Base-by-base conservation (phyloP, 2,113 vertebrate genomes). In the Lucifuga dentata region DNA sequence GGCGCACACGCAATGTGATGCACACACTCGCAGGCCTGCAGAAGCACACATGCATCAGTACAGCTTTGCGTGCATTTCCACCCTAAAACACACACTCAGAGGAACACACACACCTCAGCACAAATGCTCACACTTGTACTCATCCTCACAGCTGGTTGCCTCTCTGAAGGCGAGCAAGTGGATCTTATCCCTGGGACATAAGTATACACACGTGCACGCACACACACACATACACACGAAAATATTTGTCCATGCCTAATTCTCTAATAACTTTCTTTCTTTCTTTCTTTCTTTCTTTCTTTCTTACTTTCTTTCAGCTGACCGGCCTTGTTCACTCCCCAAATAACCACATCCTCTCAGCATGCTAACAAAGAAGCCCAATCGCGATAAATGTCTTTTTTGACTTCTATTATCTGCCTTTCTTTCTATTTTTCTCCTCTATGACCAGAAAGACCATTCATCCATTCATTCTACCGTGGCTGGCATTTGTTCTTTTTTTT, bases 151-250 rank as follows among this genome's bases (percentile, higher is more conserved):
- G 79, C 68, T 86, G 83, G 60, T 63, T 60, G 33, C 26, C 71
- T 33, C 38, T 65, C 44, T 70, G 72, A 84, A 83, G 86, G 49
- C 12, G 56, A 82, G 58, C 78, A 80, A 84, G 81, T 84, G 58
- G 83, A 87, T 83, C 76, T 82, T 78, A 78, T 86, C 60, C 33
- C 55, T 58, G 51, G 36, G 51, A 58, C 61, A 39, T 50, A 50
- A 46, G 50, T 50, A 56, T 5, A 21, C 10, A 38, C 67, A 72
- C 51, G 55, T 52, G 76, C 57, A 64, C 36, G 48, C 38, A 67
- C 35, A 48, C 21, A 51, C 62, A 49, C 51, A 57, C 40, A 49
- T 17, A 59, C 45, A 38, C 17, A 68, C 32, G 35, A 73, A 58
- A 74, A 39, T 49, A 21, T 39, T 32, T 49, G 29, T 58, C 16